Base-by-base conservation (phyloP, 2,797 vertebrate species). In the Enteromius thamalakanensis region DNA sequence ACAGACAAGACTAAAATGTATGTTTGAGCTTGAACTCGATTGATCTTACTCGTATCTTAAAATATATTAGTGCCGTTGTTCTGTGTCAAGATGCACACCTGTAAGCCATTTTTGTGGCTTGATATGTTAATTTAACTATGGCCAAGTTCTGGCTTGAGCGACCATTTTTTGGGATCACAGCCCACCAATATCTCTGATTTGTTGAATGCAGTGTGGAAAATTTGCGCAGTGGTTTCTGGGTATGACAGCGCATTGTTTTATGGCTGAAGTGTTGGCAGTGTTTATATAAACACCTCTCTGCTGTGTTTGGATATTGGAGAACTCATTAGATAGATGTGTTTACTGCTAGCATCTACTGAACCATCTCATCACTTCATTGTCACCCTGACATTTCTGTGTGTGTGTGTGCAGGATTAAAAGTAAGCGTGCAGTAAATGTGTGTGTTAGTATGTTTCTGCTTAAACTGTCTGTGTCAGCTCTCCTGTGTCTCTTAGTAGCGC, bases 331-430 rank as follows among this genome's bases (percentile, higher is more conserved):
- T 51, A 49, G 40, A 64, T 51, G 69, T 62, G 69, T 60, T 81
- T 72, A 81, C 29, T 34, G 69, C 68, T 62, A 47, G 29, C 12
- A 60, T 72, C 34, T 55, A 62, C 71, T 87, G 86, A 70, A 79
- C 9, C 82, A 53, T 42, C 65, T 65, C n/a, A 69, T 42, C 23
- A 74, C 40, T 83, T 72, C 71, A 81, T 74, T 69, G 49, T 85
- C 53, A 60, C 55, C 69, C 51, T 81, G 37, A 75, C 58, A 70
- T 75, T 3, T 45, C 10, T 45, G 42, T 45, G 81, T 85, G 79
- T 85, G 64, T 32, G 79, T 85, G 64, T 32, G 0, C 53, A 79
- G 47, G 19, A 49, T 3, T 11, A 71, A 60, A 45, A 71, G 32
- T 17, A 34, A 67, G 26, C 0, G 1, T 68, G 11, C 12, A 34